Evolutionary conservation across 1,140 invertebrate species (phyloP), one percentile per base, ranked within the genome.

Genomic region (Bemisia tabaci): DNA sequence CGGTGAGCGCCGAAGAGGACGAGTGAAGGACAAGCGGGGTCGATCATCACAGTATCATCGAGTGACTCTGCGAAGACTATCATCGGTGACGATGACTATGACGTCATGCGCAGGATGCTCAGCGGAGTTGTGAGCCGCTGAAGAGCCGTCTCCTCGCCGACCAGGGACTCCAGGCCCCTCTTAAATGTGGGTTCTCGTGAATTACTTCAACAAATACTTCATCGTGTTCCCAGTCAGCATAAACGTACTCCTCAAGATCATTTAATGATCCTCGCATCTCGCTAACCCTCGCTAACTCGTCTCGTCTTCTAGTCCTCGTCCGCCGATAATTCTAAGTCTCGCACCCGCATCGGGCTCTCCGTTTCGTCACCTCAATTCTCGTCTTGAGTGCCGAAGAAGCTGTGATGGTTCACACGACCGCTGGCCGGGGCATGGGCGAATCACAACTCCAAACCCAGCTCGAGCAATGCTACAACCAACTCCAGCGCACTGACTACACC

Each of bases 391-490:
- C 33, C 33, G 60, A 25, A 22, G 59, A 1, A 25, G 39, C 63
- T 27, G 70, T 65, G 24, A 71, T 71, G 70, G 70, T 71, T 58
- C 69, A 68, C 68, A 65, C 69, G 25, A 60, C 67, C 26, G 68
- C 66, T 24, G 70, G 68, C 59, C 70, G 70, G 70, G 70, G 70
- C 26, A 70, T 71, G 69, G 70, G 70, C 66, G 70, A 71, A 63
- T 67, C 63, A 59, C 67, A 71, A 27, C 65, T 66, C 66, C 69
- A 71, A 63, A 65, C 63, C 39, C 67, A 71, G 23, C 65, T 66
- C 22, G n/a, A 65, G 39, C 64, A 68, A 48, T 62, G 33, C 17
- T 48, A 9, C 33, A 48, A 48, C 17, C 33, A 48, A 48, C 17
- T 48, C 5, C 33, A 48, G 33, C 17, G 33, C 33, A 5, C 33